phyloP scores from a whole-genome alignment of 2,888 invertebrate genomes.

The Drosophila robusta region DNA sequence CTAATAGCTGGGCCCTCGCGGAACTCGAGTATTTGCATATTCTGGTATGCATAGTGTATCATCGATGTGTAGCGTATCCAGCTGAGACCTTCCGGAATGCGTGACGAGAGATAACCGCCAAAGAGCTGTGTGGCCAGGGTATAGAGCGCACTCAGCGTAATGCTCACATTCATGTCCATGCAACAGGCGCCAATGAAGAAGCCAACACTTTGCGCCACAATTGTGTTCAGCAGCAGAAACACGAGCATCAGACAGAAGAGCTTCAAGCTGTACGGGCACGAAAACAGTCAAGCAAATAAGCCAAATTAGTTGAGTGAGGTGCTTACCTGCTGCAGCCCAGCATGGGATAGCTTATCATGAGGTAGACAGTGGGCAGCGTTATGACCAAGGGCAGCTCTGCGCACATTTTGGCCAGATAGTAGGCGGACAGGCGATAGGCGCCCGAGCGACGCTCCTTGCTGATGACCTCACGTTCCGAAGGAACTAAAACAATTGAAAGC shows the following conservation, averaged over 20 bases:
- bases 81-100: conserved; percentile 90
- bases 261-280: conserved; percentile 84
- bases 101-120: conserved; percentile 90
- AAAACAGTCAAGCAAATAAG: background rate
- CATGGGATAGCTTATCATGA: conserved; percentile 91
- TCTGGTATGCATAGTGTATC: conserved; percentile 92
- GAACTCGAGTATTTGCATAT: conserved; percentile 92
- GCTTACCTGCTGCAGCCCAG: conserved; percentile 86
- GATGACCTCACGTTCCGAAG: conserved; percentile 91
- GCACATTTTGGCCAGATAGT: conserved; percentile 93
- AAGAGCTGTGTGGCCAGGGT: conserved; percentile 91
- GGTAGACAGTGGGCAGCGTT: conserved; percentile 91
- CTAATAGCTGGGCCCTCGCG: conserved; percentile 88
- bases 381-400: conserved; percentile 91
- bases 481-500: conserved; percentile 86
- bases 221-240: conserved; percentile 89
- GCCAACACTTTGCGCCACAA: conserved; percentile 92
- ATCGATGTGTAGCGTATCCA: conserved; percentile 91
- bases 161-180: conserved; percentile 91
- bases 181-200: conserved; percentile 92
- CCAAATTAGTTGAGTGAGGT: fast-evolving
- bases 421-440: conserved; percentile 91
- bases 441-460: conserved; percentile 92
- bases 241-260: conserved; percentile 90
- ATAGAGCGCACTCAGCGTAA: conserved; percentile 91